Evolutionary conservation across 1,140 invertebrate species (phyloP).

Genomic region (Hirudo medicinalis): DNA sequence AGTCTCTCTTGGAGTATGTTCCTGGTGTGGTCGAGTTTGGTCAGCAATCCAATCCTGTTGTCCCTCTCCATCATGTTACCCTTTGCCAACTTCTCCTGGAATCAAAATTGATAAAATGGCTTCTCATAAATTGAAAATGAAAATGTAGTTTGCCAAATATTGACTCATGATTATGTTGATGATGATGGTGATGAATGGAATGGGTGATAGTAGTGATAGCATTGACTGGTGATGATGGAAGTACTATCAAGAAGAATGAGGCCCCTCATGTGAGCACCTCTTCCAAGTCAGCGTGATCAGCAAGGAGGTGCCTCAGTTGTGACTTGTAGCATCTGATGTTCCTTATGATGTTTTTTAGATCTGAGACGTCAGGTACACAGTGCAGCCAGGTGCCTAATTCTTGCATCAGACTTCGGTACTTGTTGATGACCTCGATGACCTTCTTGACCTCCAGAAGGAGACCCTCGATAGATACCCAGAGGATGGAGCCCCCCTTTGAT

Average conservation of each 20-base stretch:
- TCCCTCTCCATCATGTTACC: not conserved
- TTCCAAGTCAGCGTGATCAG: not conserved
- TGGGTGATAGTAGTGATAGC: too few relatives aligned
- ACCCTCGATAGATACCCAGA: slow-evolving; percentile 1
- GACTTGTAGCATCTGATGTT: slow-evolving; percentile 1
- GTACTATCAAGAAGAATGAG: too few relatives aligned
- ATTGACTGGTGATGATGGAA: too few relatives aligned
- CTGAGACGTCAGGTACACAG: not conserved
- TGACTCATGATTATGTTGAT: too few relatives aligned
- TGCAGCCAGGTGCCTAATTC: not conserved
- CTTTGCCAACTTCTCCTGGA: not conserved
- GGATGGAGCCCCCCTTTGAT: not conserved
- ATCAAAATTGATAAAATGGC: too few relatives aligned
- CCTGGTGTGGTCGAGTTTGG: not conserved
- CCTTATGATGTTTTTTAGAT: not conserved
- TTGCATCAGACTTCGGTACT: not conserved
- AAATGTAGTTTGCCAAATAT: too few relatives aligned
- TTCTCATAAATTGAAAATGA: too few relatives aligned
- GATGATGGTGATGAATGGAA: too few relatives aligned
- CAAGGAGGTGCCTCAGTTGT: not conserved
- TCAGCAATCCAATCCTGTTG: slow-evolving; percentile 3
- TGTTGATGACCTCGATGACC: not conserved
- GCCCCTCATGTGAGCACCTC: too few relatives aligned
- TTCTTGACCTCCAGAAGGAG: not conserved
- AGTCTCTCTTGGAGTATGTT: not conserved